A percentile compares a stretch with the other conserved stretches of the same genome.
phyloP scores from a whole-genome alignment of 2,797 vertebrate genomes.

The Acipenser transmontanus region DNA sequence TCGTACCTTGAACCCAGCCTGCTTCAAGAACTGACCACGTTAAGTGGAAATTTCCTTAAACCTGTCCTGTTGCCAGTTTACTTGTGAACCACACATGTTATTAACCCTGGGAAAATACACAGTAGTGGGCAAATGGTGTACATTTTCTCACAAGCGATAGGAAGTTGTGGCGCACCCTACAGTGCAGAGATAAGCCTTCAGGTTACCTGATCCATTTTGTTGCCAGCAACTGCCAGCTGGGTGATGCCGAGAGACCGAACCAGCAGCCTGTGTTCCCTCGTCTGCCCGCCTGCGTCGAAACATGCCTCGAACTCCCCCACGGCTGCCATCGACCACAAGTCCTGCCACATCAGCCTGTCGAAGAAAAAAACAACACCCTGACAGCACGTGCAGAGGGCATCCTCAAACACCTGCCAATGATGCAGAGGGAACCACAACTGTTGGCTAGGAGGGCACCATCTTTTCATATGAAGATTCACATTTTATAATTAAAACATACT shows the following conservation, averaged over 20 bases:
- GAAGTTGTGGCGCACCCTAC: constrained; percentile 13
- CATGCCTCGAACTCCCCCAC: constrained; percentile 97
- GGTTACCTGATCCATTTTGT: constrained; percentile 98
- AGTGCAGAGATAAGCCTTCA: constrained; percentile 6
- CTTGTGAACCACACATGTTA: constrained; percentile 57
- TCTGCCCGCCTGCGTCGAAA: constrained; percentile 94
- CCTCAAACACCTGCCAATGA: no score
- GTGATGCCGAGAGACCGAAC: constrained; percentile 95
- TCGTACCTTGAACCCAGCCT: constrained; percentile 94
- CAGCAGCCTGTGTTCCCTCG: constrained; percentile 86
- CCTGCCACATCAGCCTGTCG: constrained; percentile 88
- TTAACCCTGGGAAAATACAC: constrained; percentile 3
- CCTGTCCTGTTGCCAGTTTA: constrained; percentile 91
- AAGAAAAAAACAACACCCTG: neutral
- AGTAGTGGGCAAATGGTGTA: neutral
- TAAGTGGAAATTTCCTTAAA: constrained; percentile 86
- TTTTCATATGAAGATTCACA: no score
- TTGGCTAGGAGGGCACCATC: no score
- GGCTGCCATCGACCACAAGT: constrained; percentile 90
- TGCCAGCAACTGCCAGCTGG: constrained; percentile 90
- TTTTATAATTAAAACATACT: no score
- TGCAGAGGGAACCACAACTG: no score
- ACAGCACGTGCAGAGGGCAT: no score
- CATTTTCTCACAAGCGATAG: constrained; percentile 17
- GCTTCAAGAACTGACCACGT: constrained; percentile 92